phyloP scores from a whole-genome alignment of 2,888 invertebrate species.

The Meiosimyza decipiens region DNA sequence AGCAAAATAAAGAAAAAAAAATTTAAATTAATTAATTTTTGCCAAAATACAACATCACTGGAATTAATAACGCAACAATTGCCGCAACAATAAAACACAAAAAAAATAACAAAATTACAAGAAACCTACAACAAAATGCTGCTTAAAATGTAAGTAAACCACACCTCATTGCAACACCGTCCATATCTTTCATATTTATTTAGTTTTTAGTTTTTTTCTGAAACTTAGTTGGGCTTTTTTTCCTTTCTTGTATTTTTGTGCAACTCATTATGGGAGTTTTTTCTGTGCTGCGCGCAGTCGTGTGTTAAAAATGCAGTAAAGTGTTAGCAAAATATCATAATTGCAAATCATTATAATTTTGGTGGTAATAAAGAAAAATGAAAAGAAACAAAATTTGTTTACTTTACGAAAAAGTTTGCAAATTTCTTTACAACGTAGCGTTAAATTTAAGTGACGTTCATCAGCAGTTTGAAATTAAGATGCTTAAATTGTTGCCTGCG shows the following conservation, averaged over 20 bases:
- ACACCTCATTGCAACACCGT: neutral
- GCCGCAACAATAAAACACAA: neutral
- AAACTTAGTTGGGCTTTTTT: too few species aligned
- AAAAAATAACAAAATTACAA: conserved; percentile 12
- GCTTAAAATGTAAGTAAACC: conserved; percentile 44
- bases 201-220: neutral
- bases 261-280: too few species aligned
- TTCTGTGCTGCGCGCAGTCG: neutral
- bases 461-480: too few species aligned
- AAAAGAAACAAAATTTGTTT: neutral
- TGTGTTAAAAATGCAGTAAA: neutral
- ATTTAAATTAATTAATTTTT: conserved; percentile 31
- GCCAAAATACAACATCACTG: neutral
- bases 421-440: too few species aligned
- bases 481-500: neutral
- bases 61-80: neutral
- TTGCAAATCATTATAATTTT: conserved; percentile 2
- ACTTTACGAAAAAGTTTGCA: too few species aligned
- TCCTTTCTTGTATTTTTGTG: too few species aligned
- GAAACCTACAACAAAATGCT: conserved; percentile 40
- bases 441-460: too few species aligned
- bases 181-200: neutral
- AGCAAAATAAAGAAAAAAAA: neutral
- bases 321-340: conserved; percentile 10
- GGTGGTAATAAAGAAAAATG: neutral